phyloP scores from a whole-genome alignment of 2,888 invertebrate species.

The Lomographa bimaculata region DNA sequence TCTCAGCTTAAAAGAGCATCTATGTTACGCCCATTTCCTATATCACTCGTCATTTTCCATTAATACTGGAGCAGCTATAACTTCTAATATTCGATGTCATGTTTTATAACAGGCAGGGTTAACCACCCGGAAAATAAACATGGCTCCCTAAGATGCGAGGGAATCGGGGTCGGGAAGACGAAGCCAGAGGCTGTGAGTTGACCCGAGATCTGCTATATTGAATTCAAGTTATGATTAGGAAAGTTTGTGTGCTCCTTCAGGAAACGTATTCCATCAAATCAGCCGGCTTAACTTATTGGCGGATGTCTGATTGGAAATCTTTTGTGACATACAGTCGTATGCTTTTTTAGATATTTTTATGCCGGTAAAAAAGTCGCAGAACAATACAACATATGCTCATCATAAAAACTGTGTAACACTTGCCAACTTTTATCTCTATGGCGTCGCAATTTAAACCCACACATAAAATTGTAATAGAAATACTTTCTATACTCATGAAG shows the following conservation, averaged over 20 bases:
- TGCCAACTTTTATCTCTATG: no score
- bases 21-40: background rate
- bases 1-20: background rate
- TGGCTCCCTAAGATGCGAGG: slow-evolving; percentile 55
- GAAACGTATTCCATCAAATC: slow-evolving; percentile 22
- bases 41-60: slow-evolving; percentile 6
- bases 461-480: no score
- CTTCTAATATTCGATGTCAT: slow-evolving; percentile 32
- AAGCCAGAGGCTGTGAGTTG: slow-evolving; percentile 56
- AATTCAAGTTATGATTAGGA: slow-evolving; percentile 68
- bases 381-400: no score
- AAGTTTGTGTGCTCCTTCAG: slow-evolving; percentile 41
- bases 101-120: slow-evolving; percentile 51
- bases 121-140: slow-evolving; percentile 73
- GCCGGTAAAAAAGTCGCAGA: no score
- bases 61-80: slow-evolving; percentile 8
- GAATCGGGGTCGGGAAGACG: slow-evolving; percentile 46
- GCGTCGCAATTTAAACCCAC: no score
- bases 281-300: slow-evolving; percentile 29
- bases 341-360: no score
- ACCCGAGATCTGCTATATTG: slow-evolving; percentile 57
- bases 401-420: no score
- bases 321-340: slow-evolving; percentile 1
- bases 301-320: slow-evolving; percentile 4
- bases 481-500: no score